A percentile compares a stretch with the other conserved stretches of the same genome.
Evolutionary conservation across 2,888 invertebrate species (phyloP).

Genomic region (Patella ulyssiponensis): DNA sequence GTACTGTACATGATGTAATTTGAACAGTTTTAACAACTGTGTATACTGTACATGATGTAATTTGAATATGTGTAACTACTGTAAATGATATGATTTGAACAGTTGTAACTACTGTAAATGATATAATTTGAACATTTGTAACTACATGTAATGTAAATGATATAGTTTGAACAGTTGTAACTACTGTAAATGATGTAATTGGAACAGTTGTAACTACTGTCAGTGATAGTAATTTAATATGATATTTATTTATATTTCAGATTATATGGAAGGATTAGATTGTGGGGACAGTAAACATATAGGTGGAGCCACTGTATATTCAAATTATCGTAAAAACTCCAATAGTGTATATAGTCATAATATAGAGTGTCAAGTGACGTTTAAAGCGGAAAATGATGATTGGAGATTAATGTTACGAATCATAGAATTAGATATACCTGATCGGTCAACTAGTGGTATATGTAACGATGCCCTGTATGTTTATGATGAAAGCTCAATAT

Average conservation of each 20-base stretch:
- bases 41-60: too few relatives aligned
- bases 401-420: conserved; percentile 67
- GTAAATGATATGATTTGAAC: background rate
- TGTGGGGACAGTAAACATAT: conserved; percentile 57
- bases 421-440: conserved; percentile 66
- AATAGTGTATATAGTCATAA: conserved; percentile 51
- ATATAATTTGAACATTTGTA: background rate
- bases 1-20: too few relatives aligned
- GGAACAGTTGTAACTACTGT: background rate
- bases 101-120: background rate
- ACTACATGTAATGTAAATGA: too few relatives aligned
- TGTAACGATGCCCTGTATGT: conserved; percentile 70
- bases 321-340: conserved; percentile 51
- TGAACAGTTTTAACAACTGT: too few relatives aligned
- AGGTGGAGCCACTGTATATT: conserved; percentile 67
- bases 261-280: conserved; percentile 64
- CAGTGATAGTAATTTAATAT: background rate
- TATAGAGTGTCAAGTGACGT: conserved; percentile 63
- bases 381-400: conserved; percentile 59
- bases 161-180: background rate
- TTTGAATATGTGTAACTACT: too few relatives aligned
- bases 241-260: conserved; percentile 46
- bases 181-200: background rate
- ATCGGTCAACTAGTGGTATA: conserved; percentile 50
- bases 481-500: conserved; percentile 60